A percentile compares a stretch with the other conserved stretches of the same genome.
phyloP scores from a whole-genome alignment of 92 coral and sea anemone genomes.

The Porites lobata region DNA sequence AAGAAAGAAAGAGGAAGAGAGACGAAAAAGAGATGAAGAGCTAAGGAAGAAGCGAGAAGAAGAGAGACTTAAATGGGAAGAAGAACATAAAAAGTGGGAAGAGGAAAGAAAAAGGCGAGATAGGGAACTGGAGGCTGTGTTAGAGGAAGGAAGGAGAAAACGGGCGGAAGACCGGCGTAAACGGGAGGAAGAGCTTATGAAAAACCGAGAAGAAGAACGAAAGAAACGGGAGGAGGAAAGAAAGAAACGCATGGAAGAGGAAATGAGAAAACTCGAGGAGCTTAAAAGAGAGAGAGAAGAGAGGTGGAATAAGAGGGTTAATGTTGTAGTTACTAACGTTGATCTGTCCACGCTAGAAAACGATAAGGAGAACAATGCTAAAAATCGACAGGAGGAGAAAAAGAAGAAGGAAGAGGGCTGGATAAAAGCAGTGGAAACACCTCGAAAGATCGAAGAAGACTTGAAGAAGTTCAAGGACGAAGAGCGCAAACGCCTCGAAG shows the following conservation, averaged over 20 bases:
- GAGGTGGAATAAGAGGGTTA: constrained; percentile 32
- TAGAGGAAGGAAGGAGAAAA: constrained; percentile 71
- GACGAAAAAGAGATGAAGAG: constrained; percentile 59
- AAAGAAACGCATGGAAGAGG: constrained; percentile 65
- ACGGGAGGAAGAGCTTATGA: constrained; percentile 53
- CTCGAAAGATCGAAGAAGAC: constrained; percentile 47
- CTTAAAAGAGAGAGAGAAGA: constrained; percentile 38
- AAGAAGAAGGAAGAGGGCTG: constrained; percentile 69
- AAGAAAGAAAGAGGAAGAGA: constrained; percentile 72
- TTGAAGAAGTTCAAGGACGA: constrained; percentile 65
- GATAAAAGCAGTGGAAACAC: constrained; percentile 39
- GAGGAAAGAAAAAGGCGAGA: constrained; percentile 73
- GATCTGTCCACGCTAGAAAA: constrained; percentile 1
- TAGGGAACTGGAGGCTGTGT: constrained; percentile 42
- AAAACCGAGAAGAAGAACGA: constrained; percentile 69
- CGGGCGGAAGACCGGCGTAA: constrained; percentile 36
- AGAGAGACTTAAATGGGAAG: constrained; percentile 65
- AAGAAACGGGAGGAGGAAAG: constrained; percentile 65
- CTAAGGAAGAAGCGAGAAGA: constrained; percentile 56
- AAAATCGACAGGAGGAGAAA: constrained; percentile 48
- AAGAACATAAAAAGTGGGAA: constrained; percentile 67
- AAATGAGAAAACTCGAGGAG: constrained; percentile 44
- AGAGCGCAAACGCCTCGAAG: constrained; percentile 52
- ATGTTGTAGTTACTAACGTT: constrained; percentile 11
- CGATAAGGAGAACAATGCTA: constrained; percentile 28